These are phyloP conservation scores for Montifringilla adamsi DNA, from an alignment of 2,113 vertebrate species.

Conservation along the genomic window DNA sequence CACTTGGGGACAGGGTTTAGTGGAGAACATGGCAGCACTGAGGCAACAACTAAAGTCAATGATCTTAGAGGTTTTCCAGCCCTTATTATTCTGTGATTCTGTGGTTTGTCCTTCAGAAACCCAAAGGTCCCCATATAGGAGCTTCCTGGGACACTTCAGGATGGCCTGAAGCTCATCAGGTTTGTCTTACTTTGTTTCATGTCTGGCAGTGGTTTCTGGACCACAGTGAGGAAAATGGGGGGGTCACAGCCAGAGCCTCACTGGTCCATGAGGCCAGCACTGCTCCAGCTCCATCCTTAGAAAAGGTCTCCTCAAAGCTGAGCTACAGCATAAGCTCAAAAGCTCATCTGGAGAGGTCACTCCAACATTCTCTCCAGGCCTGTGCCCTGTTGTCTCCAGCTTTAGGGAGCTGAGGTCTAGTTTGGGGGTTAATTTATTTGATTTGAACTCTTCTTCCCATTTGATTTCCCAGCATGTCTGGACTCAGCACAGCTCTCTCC, in stretches of 20 bases:
- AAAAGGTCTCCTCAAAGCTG: neutral
- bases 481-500: neutral
- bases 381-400: neutral
- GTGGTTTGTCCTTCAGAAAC: neutral
- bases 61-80: neutral
- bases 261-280: neutral
- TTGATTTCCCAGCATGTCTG: neutral
- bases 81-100: neutral
- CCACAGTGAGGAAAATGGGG: neutral
- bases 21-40: accelerated
- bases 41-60: neutral
- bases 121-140: neutral
- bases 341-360: neutral
- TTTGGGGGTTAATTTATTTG: neutral
- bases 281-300: neutral
- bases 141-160: neutral
- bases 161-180: neutral
- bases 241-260: neutral
- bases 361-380: neutral
- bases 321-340: neutral
- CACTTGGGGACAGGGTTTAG: neutral
- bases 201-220: neutral
- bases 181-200: neutral
- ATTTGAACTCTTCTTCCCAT: neutral
- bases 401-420: neutral